Conservation (phyloP, 2,797 vertebrate species). For the Platyrinchus mystaceus region DNA sequence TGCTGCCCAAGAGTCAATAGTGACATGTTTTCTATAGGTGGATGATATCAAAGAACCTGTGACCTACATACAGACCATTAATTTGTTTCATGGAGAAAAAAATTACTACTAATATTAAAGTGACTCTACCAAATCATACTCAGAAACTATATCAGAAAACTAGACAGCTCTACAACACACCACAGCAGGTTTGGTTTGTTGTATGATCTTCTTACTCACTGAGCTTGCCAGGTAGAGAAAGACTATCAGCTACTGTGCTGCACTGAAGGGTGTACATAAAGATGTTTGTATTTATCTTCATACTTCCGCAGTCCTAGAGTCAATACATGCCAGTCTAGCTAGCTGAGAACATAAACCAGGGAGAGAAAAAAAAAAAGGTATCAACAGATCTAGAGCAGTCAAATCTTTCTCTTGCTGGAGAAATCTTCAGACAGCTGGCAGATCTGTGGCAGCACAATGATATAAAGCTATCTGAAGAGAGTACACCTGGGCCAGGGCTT, state of each 20-base stretch:
- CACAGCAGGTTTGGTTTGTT: neutral
- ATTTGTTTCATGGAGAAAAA: neutral
- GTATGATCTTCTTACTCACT: neutral
- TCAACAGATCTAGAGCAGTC: neutral
- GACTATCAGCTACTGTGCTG: neutral
- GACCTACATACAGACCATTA: neutral
- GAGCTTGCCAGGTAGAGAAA: neutral
- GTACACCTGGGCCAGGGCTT: neutral
- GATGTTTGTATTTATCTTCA: neutral
- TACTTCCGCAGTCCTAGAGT: neutral
- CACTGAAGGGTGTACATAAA: neutral
- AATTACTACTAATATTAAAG: neutral
- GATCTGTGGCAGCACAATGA: neutral
- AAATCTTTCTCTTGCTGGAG: neutral
- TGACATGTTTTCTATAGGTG: neutral
- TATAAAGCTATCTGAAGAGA: neutral
- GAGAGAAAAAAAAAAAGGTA: neutral
- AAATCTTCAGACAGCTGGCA: neutral
- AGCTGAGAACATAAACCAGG: fast-evolving
- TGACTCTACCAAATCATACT: neutral
- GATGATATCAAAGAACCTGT: neutral
- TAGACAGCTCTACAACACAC: neutral
- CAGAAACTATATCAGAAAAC: neutral
- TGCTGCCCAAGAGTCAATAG: neutral
- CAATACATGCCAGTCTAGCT: neutral